Base-by-base conservation (phyloP, 92 coral and sea anemone genomes). In the Phenganax marumi region DNA sequence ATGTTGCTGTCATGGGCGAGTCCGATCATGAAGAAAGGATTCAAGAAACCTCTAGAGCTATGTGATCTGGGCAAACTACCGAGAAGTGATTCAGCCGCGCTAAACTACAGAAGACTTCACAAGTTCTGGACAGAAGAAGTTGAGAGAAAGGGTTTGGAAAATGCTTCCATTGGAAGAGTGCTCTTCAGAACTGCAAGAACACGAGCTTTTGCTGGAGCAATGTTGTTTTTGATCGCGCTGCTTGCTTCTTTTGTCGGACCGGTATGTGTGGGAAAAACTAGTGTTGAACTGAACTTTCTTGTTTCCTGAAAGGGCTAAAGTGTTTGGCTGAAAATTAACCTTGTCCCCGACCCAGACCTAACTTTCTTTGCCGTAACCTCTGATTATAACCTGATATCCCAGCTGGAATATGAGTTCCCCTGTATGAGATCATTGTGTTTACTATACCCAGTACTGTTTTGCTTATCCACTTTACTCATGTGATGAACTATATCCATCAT, bases 1-100 rank as follows among this genome's bases (percentile, higher is more conserved):
- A 90, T 91, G 97, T 85, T 91, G 73, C 60, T 93, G 83, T 84
- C 86, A 79, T 93, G 97, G 97, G 93, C 93, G 53, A 86, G 93
- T 8, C 91, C 93, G 16, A 83, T 89, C 12, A 87, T 93, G 60
- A 73, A 79, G 66, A 91, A 90, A 76, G 97, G 97, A 25, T 93
- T 93, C 70, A 91, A 87, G 83, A 91, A 89, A 73, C 85, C 97
- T n/a, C 78, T 93, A 24, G 87, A 86, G 68, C n/a, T 87, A 56
- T 84, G 82, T 11, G 97, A 93, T 75, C 92, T 93, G 23, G 97
- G 90, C 68, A 86, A 88, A 61, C 88, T 93, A 6, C 89, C 97
- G 6, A 48, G 84, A 43, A 88, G 84, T 81, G 97, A 93, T 66
- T 85, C 92, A 13, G 92, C 94, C 8, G 70, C 85, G 39, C 78